Percentiles rank a stretch among this genome's conserved stretches.
phyloP scores from a whole-genome alignment of 2,797 vertebrate genomes.

The Hoplostethus atlanticus region DNA sequence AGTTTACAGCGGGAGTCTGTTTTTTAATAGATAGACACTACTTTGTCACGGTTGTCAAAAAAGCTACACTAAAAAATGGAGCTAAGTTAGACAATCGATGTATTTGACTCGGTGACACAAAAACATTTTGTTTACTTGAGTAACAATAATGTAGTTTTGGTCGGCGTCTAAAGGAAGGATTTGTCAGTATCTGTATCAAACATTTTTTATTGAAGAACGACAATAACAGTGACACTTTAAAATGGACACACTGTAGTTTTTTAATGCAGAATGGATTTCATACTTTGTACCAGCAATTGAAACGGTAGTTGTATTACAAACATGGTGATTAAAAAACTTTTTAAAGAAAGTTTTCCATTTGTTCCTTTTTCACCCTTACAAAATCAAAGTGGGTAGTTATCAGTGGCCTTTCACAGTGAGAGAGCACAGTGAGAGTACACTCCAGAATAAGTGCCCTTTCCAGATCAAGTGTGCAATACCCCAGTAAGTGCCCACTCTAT shows the following conservation, averaged over 20 bases:
- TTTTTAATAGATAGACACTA: conserved; percentile 10
- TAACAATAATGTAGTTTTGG: not conserved
- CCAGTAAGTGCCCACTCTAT: conserved; percentile 18
- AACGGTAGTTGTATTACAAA: not conserved
- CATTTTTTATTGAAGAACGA: not conserved
- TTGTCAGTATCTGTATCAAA: not conserved
- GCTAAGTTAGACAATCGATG: too few species aligned
- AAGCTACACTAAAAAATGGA: not conserved
- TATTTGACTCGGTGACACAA: too few species aligned
- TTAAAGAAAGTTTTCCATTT: conserved; percentile 15
- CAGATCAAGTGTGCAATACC: conserved; percentile 40
- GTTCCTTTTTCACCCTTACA: not conserved
- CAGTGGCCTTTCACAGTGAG: conserved; percentile 38
- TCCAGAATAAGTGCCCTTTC: conserved; percentile 50
- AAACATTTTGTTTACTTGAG: not conserved
- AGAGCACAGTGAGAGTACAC: conserved; percentile 37
- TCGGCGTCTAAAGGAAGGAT: too few species aligned
- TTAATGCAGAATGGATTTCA: too few species aligned
- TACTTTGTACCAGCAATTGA: too few species aligned
- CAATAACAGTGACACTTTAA: not conserved
- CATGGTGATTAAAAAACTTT: conserved; percentile 3
- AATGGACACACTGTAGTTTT: too few species aligned
- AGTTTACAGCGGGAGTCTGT: not conserved
- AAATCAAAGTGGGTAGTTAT: conserved; percentile 39
- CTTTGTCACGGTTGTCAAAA: not conserved